Evolutionary conservation across 2,797 vertebrate genomes (phyloP).

Genomic region (Peromyscus aztecus): DNA sequence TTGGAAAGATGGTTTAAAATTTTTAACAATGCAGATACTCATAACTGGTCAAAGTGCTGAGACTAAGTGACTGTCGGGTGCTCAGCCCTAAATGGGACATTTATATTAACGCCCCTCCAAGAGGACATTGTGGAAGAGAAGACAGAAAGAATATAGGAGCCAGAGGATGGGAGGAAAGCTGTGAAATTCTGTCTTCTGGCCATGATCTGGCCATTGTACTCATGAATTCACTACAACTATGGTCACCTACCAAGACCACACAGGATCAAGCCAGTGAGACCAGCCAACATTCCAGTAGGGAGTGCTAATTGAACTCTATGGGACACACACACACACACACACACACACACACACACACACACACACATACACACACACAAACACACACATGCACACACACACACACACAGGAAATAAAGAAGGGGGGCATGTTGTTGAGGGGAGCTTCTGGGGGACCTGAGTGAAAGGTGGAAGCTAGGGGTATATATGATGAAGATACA

Average conservation of each 20-base stretch:
- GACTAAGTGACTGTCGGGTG: background rate
- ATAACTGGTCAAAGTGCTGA: background rate
- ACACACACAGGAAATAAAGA: background rate
- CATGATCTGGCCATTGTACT: background rate
- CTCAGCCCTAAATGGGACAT: background rate
- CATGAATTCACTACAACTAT: background rate
- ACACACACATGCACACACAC: too few species aligned
- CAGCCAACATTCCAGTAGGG: background rate
- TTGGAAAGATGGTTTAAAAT: slow-evolving; percentile 44
- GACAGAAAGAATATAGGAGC: background rate
- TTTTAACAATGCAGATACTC: slow-evolving; percentile 4
- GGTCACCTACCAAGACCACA: background rate
- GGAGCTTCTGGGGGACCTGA: background rate
- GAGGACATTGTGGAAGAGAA: background rate
- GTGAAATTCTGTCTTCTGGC: background rate
- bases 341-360: too few species aligned
- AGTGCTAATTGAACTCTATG: background rate
- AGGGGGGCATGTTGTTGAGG: background rate
- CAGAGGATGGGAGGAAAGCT: background rate
- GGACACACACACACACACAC: too few species aligned
- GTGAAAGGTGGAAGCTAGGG: background rate
- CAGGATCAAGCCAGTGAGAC: background rate
- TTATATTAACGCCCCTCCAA: background rate
- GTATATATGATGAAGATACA: background rate
- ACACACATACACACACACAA: background rate